Percentiles rank a stretch among this genome's conserved stretches.
These are phyloP conservation scores for Lacerta bilineata DNA, from an alignment of 2,797 vertebrate species.

Conservation along the genomic window DNA sequence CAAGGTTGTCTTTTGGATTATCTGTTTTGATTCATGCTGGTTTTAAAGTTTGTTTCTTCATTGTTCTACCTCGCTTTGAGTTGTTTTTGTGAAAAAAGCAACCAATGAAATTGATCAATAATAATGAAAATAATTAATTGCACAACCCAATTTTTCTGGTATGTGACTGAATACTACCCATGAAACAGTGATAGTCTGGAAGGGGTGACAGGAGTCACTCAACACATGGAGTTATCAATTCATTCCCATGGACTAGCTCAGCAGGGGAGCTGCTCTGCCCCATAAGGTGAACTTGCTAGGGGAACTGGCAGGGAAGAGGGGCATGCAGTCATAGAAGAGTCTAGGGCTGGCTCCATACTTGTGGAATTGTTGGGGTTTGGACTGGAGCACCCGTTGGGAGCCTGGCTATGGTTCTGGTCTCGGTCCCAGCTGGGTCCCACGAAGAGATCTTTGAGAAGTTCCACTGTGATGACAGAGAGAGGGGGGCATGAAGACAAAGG, in stretches of 20 bases:
- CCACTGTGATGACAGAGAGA: constrained; percentile 79
- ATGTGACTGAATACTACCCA: too few relatives aligned
- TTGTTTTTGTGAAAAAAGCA: too few relatives aligned
- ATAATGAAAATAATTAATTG: too few relatives aligned
- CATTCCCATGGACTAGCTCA: not conserved
- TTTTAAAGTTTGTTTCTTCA: too few relatives aligned
- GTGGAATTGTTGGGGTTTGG: constrained; percentile 76
- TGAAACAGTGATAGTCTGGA: too few relatives aligned
- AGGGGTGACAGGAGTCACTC: too few relatives aligned
- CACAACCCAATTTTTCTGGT: too few relatives aligned
- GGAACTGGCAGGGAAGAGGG: not conserved
- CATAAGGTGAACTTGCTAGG: not conserved
- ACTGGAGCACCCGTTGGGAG: constrained; percentile 67
- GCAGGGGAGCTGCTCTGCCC: not conserved
- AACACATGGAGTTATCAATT: not conserved
- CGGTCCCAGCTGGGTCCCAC: constrained; percentile 79
- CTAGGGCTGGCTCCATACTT: constrained; percentile 40
- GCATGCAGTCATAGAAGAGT: not conserved
- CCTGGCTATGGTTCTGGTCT: constrained; percentile 72
- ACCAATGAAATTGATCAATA: too few relatives aligned
- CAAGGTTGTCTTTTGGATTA: too few relatives aligned
- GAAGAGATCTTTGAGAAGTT: constrained; percentile 87
- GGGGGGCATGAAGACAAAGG: not conserved
- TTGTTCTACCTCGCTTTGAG: too few relatives aligned
- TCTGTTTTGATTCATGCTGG: too few relatives aligned